These are phyloP conservation scores for Stegophylla sp. DNA, from an alignment of 2,888 invertebrate genomes.

Conservation along the genomic window DNA sequence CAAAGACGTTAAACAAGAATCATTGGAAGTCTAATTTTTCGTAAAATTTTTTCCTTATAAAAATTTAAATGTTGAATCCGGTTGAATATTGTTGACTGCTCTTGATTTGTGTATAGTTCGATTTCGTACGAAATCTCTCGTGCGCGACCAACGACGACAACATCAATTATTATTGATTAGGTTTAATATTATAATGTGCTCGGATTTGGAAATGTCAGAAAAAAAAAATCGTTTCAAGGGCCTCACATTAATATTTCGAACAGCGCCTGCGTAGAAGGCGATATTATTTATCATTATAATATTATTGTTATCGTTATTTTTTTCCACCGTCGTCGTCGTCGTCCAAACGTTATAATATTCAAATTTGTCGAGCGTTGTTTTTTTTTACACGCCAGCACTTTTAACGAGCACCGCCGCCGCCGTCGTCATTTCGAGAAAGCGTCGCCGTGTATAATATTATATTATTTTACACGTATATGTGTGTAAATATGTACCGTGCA, in stretches of 20 bases:
- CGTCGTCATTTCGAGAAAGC: conserved; percentile 48
- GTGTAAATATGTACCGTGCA: neutral
- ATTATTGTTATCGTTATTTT: neutral
- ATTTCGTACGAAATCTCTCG: too few species aligned
- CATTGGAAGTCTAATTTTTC: too few species aligned
- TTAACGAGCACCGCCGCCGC: conserved; percentile 34
- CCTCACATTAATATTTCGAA: conserved; percentile 6
- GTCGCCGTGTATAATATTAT: neutral
- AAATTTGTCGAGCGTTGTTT: conserved; percentile 42
- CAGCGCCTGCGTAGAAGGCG: conserved; percentile 7
- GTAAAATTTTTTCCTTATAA: too few species aligned
- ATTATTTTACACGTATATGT: neutral
- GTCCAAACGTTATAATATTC: conserved; percentile 5
- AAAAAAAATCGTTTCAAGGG: conserved; percentile 38
- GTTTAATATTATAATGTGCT: too few species aligned
- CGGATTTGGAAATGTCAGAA: too few species aligned
- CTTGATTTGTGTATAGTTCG: too few species aligned
- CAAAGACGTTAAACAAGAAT: too few species aligned
- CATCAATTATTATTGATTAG: too few species aligned
- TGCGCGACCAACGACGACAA: too few species aligned
- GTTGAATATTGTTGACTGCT: too few species aligned
- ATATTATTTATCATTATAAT: too few species aligned
- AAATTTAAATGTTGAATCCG: too few species aligned
- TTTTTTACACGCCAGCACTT: conserved; percentile 38
- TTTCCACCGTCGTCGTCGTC: neutral